Evolutionary conservation across 2,797 vertebrate genomes (phyloP), one percentile per base, ranked within the genome.

Genomic region (Smutsia gigantea): DNA sequence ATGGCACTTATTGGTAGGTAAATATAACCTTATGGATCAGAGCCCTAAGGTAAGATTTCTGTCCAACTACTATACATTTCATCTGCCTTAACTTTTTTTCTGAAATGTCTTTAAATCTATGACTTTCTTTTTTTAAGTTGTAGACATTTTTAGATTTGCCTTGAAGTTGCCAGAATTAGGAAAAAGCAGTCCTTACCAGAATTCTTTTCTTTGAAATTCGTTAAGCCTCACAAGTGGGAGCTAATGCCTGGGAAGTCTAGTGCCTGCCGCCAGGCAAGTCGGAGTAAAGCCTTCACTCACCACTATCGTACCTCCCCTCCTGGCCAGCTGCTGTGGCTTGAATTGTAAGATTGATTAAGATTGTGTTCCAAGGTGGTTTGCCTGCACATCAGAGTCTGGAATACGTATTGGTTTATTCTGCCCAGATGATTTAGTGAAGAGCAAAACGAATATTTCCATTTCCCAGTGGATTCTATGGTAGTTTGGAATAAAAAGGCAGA

Each of bases 401-500:
- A 37, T 53, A 46, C n/a, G 9, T 78, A 27, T 15, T 88, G 31
- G 13, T 89, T 82, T 77, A 39, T 79, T 83, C 61, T 95, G 46
- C 64, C 90, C 46, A 82, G 37, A 90, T 71, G 39, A 86, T 59
- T 97, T 51, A 90, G 51, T 79, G 37, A 90, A 77, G 37, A 82
- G 42, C 42, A 77, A 72, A 90, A 18, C 46, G 49, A 77, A 34
- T 78, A 53, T 66, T 83, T 59, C 27, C 37, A 34, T 93, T 89
- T 88, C 49, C 71, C 68, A 29, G 11, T 66, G 55, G 59, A 78
- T 66, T 87, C 59, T 95, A 3, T 90, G 87, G 63, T 51, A 74
- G 83, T 96, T 92, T 87, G n/a, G 78, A 74, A 90, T 96, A 69
- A 96, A 95, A 97, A 82, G 21, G 25, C 68, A 91, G n/a, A 94